Conservation (phyloP, 2,797 vertebrate genomes). For the Gymnodraco acuticeps region DNA sequence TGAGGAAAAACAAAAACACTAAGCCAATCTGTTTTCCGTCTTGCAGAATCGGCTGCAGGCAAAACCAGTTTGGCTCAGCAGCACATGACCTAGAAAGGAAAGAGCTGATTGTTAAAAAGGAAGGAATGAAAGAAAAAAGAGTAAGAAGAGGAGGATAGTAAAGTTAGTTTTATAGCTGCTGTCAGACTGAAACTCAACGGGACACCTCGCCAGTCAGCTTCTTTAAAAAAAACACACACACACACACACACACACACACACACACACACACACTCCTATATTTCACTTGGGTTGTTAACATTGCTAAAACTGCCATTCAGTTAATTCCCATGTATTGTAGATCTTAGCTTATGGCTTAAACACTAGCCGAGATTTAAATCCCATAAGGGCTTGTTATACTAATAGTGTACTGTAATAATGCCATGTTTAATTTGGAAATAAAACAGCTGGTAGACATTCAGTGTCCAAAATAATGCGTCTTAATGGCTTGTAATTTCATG, state of each 20-base stretch:
- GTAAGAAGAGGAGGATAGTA: slow-evolving; percentile 44
- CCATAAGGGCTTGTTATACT: neutral
- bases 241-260: slow-evolving; percentile 33
- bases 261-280: slow-evolving; percentile 41
- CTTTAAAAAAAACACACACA: slow-evolving; percentile 60
- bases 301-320: slow-evolving; percentile 27
- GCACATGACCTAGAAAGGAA: slow-evolving; percentile 76
- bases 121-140: slow-evolving; percentile 12
- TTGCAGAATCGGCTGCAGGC: slow-evolving; percentile 57
- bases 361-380: neutral
- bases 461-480: neutral
- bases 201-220: slow-evolving; percentile 75
- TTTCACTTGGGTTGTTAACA: slow-evolving; percentile 42
- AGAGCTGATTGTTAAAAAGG: slow-evolving; percentile 76
- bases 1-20: slow-evolving; percentile 18
- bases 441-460: neutral
- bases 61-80: slow-evolving; percentile 62
- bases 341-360: neutral
- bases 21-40: slow-evolving; percentile 67
- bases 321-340: slow-evolving; percentile 5
- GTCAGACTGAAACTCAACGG: slow-evolving; percentile 74
- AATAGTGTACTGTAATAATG: neutral
- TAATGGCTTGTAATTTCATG: neutral
- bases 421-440: neutral
- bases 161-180: slow-evolving; percentile 73